Conservation (phyloP, 2,888 invertebrate genomes). For the Nomada lathburiana region DNA sequence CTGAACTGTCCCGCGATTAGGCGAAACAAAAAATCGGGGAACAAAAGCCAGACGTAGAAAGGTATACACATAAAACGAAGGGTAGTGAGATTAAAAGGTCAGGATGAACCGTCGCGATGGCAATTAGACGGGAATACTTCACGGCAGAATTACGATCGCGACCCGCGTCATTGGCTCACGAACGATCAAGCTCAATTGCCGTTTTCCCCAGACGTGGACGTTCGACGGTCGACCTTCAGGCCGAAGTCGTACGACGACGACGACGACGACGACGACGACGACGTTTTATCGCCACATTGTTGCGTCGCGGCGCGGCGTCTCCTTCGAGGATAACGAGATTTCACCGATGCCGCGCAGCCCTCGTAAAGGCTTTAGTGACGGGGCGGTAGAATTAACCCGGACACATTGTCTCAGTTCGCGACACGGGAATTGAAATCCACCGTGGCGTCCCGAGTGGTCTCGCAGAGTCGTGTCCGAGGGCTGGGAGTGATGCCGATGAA, state of each 20-base stretch:
- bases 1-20: no score
- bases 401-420: no score
- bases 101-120: background rate
- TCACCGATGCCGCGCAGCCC: background rate
- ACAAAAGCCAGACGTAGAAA: no score
- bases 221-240: conserved; percentile 43
- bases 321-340: background rate
- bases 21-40: no score
- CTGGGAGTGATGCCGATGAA: background rate
- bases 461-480: background rate
- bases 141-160: conserved; percentile 22
- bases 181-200: conserved; percentile 15
- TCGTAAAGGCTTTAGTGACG: conserved; percentile 13
- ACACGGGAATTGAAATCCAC: conserved; percentile 10
- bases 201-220: conserved; percentile 20
- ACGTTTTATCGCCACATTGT: conserved; percentile 49
- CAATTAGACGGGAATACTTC: conserved; percentile 31
- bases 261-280: conserved; percentile 5
- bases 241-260: conserved; percentile 13
- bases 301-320: conserved; percentile 6
- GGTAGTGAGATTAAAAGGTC: background rate
- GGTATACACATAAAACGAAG: no score
- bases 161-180: conserved; percentile 5
- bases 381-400: conserved; percentile 11
- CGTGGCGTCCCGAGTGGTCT: background rate